phyloP scores from a whole-genome alignment of 2,888 invertebrate species.

The Melanophora roralis region DNA sequence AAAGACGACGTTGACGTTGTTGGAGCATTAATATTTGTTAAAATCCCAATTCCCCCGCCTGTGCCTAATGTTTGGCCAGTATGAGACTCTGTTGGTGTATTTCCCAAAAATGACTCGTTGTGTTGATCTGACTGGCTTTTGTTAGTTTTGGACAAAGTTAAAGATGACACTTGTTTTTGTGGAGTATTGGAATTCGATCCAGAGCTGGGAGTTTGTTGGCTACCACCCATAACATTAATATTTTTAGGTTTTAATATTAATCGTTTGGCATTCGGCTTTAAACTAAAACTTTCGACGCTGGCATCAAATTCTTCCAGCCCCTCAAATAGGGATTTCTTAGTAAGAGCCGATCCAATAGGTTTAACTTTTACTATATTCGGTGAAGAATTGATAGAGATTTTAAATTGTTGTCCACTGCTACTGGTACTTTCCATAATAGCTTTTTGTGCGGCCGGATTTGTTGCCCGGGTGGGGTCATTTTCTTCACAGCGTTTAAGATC shows the following conservation, averaged over 20 bases:
- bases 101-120: slow-evolving; percentile 67
- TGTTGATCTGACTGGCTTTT: slow-evolving; percentile 38
- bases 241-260: slow-evolving; percentile 83
- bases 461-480: slow-evolving; percentile 83
- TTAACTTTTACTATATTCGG: slow-evolving; percentile 78
- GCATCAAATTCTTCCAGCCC: slow-evolving; percentile 89
- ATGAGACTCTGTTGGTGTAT: slow-evolving; percentile 62
- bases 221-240: slow-evolving; percentile 44
- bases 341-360: slow-evolving; percentile 71
- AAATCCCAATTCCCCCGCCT: slow-evolving; percentile 4
- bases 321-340: slow-evolving; percentile 87
- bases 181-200: slow-evolving; percentile 35
- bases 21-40: neutral
- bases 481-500: slow-evolving; percentile 80
- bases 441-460: slow-evolving; percentile 85
- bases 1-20: slow-evolving; percentile 45
- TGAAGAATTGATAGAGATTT: slow-evolving; percentile 79
- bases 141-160: slow-evolving; percentile 2
- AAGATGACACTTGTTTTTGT: slow-evolving; percentile 3
- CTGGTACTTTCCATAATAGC: slow-evolving; percentile 79
- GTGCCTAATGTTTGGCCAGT: neutral
- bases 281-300: slow-evolving; percentile 79
- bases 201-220: slow-evolving; percentile 10
- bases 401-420: slow-evolving; percentile 77
- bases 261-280: slow-evolving; percentile 84